These are phyloP conservation scores for Willisornis vidua DNA, from an alignment of 2,113 vertebrate species.

Conservation along the genomic window DNA sequence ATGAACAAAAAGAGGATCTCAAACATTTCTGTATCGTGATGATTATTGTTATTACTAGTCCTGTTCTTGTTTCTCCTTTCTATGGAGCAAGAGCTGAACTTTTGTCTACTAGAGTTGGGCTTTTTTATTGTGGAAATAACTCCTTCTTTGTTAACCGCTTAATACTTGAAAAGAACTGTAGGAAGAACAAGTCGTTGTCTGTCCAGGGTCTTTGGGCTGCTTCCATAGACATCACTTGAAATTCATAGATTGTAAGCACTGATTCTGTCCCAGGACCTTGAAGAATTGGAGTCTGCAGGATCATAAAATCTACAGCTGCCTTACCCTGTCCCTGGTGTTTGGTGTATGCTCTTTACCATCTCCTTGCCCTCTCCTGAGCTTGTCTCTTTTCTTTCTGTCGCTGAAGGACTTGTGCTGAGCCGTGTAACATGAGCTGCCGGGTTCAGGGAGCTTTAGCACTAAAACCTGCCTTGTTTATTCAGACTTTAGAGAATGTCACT, in stretches of 20 bases:
- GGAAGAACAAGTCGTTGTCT: neutral
- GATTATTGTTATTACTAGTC: neutral
- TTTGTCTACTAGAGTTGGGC: neutral
- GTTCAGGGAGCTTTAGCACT: neutral
- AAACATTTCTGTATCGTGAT: neutral
- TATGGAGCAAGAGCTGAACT: neutral
- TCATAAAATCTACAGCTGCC: neutral
- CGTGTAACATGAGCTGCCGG: accelerated
- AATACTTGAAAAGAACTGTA: neutral
- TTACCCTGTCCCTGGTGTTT: neutral
- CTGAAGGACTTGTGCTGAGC: neutral
- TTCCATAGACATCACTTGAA: neutral
- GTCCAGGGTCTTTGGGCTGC: neutral
- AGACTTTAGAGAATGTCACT: neutral
- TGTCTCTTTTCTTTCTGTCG: neutral
- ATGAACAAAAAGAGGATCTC: neutral
- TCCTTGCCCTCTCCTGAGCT: neutral
- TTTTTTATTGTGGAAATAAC: neutral
- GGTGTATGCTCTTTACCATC: neutral
- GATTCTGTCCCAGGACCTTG: neutral
- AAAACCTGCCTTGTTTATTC: neutral
- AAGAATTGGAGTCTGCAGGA: neutral
- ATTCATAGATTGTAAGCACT: neutral
- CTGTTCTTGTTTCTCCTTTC: neutral
- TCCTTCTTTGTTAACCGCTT: neutral